A percentile compares a stretch with the other conserved stretches of the same genome.
Conservation (phyloP, 2,113 vertebrate genomes). For the Pseudolaguvia tuberculata region DNA sequence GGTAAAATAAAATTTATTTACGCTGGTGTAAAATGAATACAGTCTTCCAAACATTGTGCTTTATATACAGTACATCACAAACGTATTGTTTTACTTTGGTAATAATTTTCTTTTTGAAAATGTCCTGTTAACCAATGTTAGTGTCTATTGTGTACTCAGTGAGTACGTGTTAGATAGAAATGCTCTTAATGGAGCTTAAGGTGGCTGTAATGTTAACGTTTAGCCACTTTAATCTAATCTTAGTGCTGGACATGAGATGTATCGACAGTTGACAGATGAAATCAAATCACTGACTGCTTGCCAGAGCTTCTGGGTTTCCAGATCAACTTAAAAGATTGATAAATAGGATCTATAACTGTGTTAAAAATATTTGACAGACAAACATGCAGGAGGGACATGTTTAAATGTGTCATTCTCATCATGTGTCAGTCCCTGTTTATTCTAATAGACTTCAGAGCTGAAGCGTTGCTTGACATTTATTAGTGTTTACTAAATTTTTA, state of each 20-base stretch:
- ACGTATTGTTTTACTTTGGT: neutral
- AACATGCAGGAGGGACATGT: neutral
- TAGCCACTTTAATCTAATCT: conserved; percentile 20
- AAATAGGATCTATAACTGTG: neutral
- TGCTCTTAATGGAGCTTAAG: neutral
- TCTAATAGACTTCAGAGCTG: neutral
- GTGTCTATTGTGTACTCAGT: neutral
- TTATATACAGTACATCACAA: neutral
- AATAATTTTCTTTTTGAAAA: neutral
- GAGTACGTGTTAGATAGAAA: neutral
- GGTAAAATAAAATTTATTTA: neutral
- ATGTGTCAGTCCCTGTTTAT: neutral
- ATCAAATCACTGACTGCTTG: neutral
- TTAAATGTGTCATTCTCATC: neutral
- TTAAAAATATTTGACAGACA: neutral
- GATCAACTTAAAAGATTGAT: neutral
- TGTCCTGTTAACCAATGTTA: neutral
- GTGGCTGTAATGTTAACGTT: neutral
- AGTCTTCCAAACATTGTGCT: neutral
- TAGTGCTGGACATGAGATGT: neutral
- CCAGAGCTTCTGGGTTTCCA: conserved; percentile 7
- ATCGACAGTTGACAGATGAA: conserved; percentile 6
- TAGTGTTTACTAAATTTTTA: too few species aligned
- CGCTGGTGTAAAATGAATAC: neutral
- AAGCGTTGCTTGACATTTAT: conserved; percentile 9